These are phyloP conservation scores for Andricus quercusramuli DNA, from an alignment of 2,888 invertebrate species.

Conservation along the genomic window DNA sequence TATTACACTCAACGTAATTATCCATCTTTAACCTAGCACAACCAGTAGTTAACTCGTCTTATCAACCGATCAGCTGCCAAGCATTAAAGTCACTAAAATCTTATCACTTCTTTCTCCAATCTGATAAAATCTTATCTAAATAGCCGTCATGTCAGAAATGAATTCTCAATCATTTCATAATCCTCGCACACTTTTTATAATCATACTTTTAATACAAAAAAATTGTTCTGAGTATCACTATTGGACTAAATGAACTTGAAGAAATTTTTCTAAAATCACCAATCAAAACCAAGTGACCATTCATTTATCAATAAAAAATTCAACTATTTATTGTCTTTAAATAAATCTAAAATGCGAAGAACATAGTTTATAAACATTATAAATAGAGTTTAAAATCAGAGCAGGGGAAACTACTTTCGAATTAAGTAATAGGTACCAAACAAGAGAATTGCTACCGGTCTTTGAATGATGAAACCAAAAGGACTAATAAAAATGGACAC, in stretches of 20 bases:
- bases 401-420: slow-evolving; percentile 21
- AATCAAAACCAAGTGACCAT: too few relatives aligned
- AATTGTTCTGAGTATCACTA: neutral
- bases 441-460: slow-evolving; percentile 2
- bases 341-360: neutral
- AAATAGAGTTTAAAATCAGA: neutral
- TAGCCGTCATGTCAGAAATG: neutral
- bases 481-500: neutral
- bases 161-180: neutral
- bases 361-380: neutral
- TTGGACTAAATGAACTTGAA: neutral
- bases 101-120: slow-evolving; percentile 16
- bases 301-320: too few relatives aligned
- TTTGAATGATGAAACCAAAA: slow-evolving; percentile 7
- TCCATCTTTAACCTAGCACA: slow-evolving; percentile 9
- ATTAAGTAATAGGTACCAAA: slow-evolving; percentile 14
- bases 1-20: slow-evolving; percentile 12
- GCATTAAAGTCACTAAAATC: slow-evolving; percentile 40
- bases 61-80: slow-evolving; percentile 26
- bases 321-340: too few relatives aligned
- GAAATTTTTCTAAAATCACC: too few relatives aligned
- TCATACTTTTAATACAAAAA: neutral
- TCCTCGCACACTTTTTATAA: neutral
- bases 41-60: slow-evolving; percentile 23
- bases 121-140: slow-evolving; percentile 3